Evolutionary conservation across 2,888 invertebrate species (phyloP).

Genomic region (Oxycera nigricornis): DNA sequence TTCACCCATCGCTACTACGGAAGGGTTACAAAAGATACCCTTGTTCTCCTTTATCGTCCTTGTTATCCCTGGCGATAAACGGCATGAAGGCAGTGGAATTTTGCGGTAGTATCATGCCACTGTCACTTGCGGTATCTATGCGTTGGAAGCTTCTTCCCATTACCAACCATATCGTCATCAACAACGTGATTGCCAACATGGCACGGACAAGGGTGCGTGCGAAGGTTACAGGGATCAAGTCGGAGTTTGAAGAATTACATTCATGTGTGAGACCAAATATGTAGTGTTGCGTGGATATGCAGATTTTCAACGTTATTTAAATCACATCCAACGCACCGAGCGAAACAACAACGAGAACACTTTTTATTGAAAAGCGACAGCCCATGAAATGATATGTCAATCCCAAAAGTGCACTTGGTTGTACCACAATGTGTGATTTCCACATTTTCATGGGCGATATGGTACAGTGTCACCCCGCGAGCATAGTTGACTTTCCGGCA

Average conservation of each 20-base stretch:
- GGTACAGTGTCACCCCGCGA: conserved; percentile 1
- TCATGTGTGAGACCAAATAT: no score
- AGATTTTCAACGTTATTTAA: conserved; percentile 44
- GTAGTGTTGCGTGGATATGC: conserved; percentile 43
- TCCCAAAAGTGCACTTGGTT: conserved; percentile 55
- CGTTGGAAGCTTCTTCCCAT: conserved; percentile 3
- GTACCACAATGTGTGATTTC: conserved; percentile 10
- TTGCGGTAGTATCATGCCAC: conserved; percentile 32
- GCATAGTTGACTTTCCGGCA: conserved; percentile 1
- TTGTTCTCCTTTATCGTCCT: conserved; percentile 39
- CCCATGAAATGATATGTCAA: conserved; percentile 64
- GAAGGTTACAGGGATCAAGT: conserved; percentile 14
- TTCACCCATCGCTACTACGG: background rate
- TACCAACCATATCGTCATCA: background rate
- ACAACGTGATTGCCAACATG: background rate
- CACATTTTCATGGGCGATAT: background rate
- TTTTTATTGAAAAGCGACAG: no score
- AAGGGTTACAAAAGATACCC: conserved; percentile 34
- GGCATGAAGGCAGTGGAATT: conserved; percentile 36
- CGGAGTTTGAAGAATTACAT: conserved; percentile 27
- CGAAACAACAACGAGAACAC: no score
- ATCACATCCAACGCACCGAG: conserved; percentile 17
- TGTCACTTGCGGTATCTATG: conserved; percentile 37
- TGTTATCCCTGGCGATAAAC: conserved; percentile 42
- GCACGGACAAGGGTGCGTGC: background rate